Percentiles rank a stretch among this genome's conserved stretches.
Conservation (phyloP, 2,888 invertebrate species). For the Plemyria rubiginata region DNA sequence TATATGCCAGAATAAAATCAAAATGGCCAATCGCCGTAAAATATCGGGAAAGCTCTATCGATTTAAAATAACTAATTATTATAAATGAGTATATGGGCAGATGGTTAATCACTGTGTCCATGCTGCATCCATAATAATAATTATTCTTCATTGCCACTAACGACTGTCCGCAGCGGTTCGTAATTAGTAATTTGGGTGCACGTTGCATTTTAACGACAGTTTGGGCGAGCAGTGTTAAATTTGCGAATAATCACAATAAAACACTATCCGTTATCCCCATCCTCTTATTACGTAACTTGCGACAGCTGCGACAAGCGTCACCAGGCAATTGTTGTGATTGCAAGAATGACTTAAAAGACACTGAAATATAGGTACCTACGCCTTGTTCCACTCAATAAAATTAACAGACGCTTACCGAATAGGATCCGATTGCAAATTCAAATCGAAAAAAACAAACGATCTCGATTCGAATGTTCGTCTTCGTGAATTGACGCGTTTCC, state of each 20-base stretch:
- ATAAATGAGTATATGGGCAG: slow-evolving; percentile 33
- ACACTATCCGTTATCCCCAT: neutral
- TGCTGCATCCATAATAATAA: slow-evolving; percentile 41
- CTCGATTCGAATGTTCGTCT: slow-evolving; percentile 49
- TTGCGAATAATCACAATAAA: neutral
- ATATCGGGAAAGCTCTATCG: slow-evolving; percentile 1
- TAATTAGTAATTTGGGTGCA: slow-evolving; percentile 37
- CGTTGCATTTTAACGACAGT: slow-evolving; percentile 10
- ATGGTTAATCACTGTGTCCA: slow-evolving; percentile 38
- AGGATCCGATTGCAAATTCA: slow-evolving; percentile 48
- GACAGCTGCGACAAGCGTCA: too few relatives aligned
- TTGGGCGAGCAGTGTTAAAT: neutral
- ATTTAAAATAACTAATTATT: slow-evolving; percentile 18
- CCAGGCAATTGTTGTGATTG: too few relatives aligned
- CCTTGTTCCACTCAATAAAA: slow-evolving; percentile 27
- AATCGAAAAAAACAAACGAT: slow-evolving; percentile 44
- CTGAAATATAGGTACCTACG: too few relatives aligned
- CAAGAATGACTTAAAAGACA: too few relatives aligned
- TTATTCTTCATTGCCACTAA: slow-evolving; percentile 44
- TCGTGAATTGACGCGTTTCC: slow-evolving; percentile 61
- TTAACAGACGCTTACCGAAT: slow-evolving; percentile 36
- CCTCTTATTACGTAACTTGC: neutral
- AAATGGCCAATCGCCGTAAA: slow-evolving; percentile 4
- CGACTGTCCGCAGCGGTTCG: slow-evolving; percentile 35
- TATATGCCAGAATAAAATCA: neutral